phyloP scores from a whole-genome alignment of 2,888 invertebrate genomes.

The Prosopocoilus inquinatus region DNA sequence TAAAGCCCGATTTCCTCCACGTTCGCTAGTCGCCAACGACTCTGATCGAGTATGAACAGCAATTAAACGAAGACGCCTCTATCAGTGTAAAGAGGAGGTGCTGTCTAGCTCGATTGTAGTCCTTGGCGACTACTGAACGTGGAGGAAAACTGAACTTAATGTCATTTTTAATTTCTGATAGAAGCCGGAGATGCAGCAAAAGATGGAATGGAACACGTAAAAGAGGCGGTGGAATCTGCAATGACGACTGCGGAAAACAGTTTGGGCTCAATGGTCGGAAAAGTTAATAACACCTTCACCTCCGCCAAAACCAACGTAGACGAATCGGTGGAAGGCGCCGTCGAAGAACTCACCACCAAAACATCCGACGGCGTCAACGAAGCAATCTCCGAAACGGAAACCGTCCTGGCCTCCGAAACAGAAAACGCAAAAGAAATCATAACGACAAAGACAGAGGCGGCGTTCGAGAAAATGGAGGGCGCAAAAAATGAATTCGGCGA shows the following conservation, averaged over 20 bases:
- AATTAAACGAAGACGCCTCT: no score
- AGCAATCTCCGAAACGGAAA: constrained; percentile 44
- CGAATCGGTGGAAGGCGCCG: constrained; percentile 29
- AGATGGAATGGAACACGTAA: constrained; percentile 42
- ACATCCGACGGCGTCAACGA: neutral
- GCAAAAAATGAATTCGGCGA: constrained; percentile 24
- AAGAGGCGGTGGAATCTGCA: constrained; percentile 42
- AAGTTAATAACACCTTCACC: constrained; percentile 42
- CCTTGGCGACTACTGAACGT: no score
- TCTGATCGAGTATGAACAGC: no score
- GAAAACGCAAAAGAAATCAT: constrained; percentile 23
- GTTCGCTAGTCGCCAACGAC: no score
- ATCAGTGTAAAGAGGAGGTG: no score
- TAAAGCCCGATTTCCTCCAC: no score
- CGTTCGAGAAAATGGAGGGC: constrained; percentile 20
- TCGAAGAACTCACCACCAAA: neutral
- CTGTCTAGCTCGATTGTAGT: no score
- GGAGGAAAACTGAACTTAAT: no score
- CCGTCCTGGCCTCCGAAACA: constrained; percentile 41
- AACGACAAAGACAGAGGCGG: constrained; percentile 4
- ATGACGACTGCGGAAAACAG: constrained; percentile 42
- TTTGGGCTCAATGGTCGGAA: constrained; percentile 40
- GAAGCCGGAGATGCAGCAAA: constrained; percentile 41
- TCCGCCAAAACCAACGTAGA: constrained; percentile 32
- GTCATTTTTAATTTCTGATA: constrained; percentile 20